These are phyloP conservation scores for Anhinga rufa DNA, from an alignment of 2,113 vertebrate genomes.

Conservation along the genomic window DNA sequence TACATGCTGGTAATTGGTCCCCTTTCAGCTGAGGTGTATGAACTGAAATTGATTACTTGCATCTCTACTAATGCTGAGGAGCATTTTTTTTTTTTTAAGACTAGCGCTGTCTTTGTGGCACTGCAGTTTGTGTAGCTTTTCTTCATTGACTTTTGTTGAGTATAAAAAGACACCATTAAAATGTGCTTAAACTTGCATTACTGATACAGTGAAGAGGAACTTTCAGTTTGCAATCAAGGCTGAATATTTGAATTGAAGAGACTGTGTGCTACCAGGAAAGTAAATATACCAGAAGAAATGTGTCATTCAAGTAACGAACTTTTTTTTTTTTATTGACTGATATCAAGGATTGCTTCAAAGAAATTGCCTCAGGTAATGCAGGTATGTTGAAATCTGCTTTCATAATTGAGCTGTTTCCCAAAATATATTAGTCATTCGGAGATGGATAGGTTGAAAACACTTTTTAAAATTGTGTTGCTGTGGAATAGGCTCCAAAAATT, in stretches of 20 bases:
- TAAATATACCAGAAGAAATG: accelerated
- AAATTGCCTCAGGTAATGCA: accelerated
- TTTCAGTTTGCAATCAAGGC: neutral
- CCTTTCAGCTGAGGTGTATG: neutral
- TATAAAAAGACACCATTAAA: neutral
- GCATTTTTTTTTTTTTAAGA: neutral
- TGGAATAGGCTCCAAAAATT: neutral
- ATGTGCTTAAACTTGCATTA: neutral
- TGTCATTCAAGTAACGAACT: neutral
- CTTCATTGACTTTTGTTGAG: neutral
- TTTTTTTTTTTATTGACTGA: no score
- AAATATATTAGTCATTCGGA: accelerated
- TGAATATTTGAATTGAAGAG: neutral
- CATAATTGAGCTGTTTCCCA: accelerated
- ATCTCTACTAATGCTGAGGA: accelerated
- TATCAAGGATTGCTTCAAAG: neutral
- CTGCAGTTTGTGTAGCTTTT: neutral
- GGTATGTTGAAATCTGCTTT: neutral
- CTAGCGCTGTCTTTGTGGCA: neutral
- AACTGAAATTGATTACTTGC: neutral
- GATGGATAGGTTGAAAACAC: neutral
- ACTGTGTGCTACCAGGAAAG: neutral
- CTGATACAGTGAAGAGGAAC: neutral
- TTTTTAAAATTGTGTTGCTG: no score
- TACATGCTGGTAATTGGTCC: neutral